Evolutionary conservation across 2,888 invertebrate species (phyloP).

Genomic region (Hanleya hanleyi): DNA sequence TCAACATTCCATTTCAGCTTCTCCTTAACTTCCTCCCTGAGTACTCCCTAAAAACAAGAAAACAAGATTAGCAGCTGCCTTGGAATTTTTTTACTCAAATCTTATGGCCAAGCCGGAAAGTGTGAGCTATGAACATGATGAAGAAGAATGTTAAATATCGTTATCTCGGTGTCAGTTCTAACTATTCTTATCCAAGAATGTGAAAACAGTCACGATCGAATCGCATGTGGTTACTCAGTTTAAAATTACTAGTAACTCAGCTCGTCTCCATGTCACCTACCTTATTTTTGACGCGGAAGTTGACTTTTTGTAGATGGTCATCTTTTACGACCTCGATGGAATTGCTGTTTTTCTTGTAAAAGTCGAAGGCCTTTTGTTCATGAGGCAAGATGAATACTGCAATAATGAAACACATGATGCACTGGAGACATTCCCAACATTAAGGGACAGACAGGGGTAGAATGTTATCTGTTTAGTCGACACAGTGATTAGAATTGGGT

Average conservation of each 20-base stretch:
- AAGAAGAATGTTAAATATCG: too few species aligned
- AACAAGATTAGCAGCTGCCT: background rate
- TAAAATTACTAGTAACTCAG: too few species aligned
- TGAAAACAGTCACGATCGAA: too few species aligned
- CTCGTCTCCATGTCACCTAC: too few species aligned
- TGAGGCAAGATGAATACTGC: slow-evolving; percentile 59
- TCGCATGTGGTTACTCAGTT: too few species aligned
- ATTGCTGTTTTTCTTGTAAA: slow-evolving; percentile 70
- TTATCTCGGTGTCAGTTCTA: too few species aligned
- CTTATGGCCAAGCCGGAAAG: too few species aligned
- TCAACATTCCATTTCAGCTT: slow-evolving; percentile 73
- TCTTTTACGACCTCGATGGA: slow-evolving; percentile 72
- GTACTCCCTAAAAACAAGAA: slow-evolving; percentile 58
- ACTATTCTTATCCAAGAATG: too few species aligned
- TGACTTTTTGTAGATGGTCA: slow-evolving; percentile 70
- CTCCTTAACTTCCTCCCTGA: slow-evolving; percentile 72
- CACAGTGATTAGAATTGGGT: background rate
- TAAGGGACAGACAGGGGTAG: background rate
- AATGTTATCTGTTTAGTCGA: background rate
- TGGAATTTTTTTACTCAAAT: background rate
- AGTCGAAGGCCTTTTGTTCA: slow-evolving; percentile 66
- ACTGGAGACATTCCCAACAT: background rate
- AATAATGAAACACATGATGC: slow-evolving; percentile 8
- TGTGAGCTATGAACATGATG: too few species aligned
- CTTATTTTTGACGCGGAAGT: slow-evolving; percentile 72